These are phyloP conservation scores for Condylura cristata DNA, from an alignment of 2,113 vertebrate species.

Conservation along the genomic window DNA sequence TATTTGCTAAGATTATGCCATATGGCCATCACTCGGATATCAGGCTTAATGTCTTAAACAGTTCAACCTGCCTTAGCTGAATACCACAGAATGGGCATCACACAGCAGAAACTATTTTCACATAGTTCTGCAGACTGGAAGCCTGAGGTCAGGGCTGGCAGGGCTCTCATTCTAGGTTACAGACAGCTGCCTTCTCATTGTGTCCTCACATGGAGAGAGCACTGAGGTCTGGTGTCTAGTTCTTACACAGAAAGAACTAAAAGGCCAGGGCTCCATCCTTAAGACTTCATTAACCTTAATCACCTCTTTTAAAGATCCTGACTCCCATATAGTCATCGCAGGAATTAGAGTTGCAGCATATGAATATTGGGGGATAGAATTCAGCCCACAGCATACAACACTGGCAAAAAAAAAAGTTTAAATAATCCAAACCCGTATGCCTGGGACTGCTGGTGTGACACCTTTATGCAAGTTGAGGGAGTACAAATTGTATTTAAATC, in stretches of 20 bases:
- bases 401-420: background rate
- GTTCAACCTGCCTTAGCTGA: background rate
- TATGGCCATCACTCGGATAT: background rate
- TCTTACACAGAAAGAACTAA: background rate
- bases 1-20: slow-evolving; percentile 48
- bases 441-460: background rate
- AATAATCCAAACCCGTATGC: background rate
- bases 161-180: background rate
- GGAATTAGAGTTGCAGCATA: background rate
- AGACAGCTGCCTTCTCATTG: background rate
- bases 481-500: background rate
- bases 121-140: background rate
- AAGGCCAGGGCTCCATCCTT: background rate
- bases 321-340: background rate
- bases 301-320: background rate
- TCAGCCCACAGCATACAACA: background rate
- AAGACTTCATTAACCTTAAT: background rate
- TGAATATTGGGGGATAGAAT: background rate
- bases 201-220: background rate
- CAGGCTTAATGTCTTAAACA: slow-evolving; percentile 15
- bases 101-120: background rate
- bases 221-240: background rate
- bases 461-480: background rate
- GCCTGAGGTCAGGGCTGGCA: too few relatives aligned
- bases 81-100: background rate